Evolutionary conservation across 2,888 invertebrate species (phyloP).

Genomic region (Drosophila nigricruria): DNA sequence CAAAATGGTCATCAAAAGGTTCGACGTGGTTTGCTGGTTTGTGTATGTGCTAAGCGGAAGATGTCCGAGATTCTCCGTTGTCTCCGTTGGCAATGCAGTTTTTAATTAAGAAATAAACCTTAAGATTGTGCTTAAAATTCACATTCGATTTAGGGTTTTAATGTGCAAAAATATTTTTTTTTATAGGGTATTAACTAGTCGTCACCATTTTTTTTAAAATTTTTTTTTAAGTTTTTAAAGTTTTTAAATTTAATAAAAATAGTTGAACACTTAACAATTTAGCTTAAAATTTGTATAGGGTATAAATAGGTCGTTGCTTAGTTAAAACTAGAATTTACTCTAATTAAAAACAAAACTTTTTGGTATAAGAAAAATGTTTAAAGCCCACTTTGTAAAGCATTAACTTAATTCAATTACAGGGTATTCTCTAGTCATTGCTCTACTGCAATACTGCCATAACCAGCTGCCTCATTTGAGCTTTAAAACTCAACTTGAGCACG

Average conservation of each 20-base stretch:
- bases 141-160: not conserved
- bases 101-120: not conserved
- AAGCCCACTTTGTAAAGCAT: no score
- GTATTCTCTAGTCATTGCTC: not conserved
- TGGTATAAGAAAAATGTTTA: no score
- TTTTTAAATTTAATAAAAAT: not conserved
- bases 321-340: not conserved
- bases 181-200: constrained; percentile 16
- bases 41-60: constrained; percentile 1
- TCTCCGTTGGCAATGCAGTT: no score
- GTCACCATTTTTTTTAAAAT: not conserved
- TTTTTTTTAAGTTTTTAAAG: no score
- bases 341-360: no score
- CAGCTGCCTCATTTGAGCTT: constrained; percentile 15
- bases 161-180: no score
- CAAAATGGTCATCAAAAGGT: rapidly evolving
- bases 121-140: no score
- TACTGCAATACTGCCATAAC: no score
- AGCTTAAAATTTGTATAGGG: not conserved
- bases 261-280: not conserved
- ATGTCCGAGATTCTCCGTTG: not conserved
- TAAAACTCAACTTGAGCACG: constrained; percentile 69
- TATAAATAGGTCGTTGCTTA: not conserved
- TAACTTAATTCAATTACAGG: no score
- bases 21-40: not conserved